phyloP scores from a whole-genome alignment of 2,113 vertebrate genomes.

The Bubo scandiacus region DNA sequence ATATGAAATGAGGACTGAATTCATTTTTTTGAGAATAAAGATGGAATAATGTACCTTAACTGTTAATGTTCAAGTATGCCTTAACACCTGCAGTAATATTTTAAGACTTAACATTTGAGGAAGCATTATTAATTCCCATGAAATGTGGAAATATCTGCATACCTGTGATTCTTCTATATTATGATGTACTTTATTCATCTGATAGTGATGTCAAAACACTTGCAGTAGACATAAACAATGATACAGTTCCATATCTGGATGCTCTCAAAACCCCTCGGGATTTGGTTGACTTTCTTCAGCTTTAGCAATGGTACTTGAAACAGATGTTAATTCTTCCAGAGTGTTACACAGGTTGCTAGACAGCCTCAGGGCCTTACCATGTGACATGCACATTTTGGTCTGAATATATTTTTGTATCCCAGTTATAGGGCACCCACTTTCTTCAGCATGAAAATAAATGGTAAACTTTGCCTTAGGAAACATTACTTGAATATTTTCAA shows the following conservation, averaged over 20 bases:
- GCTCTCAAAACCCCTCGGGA: not conserved
- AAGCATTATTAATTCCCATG: not conserved
- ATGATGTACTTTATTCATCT: not conserved
- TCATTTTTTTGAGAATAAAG: not conserved
- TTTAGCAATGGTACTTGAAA: not conserved
- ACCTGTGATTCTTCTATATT: not conserved
- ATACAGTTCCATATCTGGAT: not conserved
- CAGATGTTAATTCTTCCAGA: not conserved
- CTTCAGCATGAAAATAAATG: not conserved
- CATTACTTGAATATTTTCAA: not conserved
- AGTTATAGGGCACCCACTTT: not conserved
- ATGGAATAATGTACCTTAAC: not conserved
- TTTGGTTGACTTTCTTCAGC: not conserved
- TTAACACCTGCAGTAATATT: not conserved
- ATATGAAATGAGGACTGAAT: not conserved
- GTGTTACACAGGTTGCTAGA: constrained; percentile 1
- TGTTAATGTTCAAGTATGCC: not conserved
- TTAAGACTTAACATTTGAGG: not conserved
- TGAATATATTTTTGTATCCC: not conserved
- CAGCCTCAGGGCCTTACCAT: not conserved
- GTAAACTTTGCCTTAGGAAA: not conserved
- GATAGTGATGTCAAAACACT: not conserved
- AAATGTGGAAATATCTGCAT: not conserved
- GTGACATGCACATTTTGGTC: not conserved
- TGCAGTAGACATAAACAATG: not conserved